A percentile compares a stretch with the other conserved stretches of the same genome.
These are phyloP conservation scores for Temnothorax ravouxi DNA, from an alignment of 2,888 invertebrate genomes.

Conservation along the genomic window DNA sequence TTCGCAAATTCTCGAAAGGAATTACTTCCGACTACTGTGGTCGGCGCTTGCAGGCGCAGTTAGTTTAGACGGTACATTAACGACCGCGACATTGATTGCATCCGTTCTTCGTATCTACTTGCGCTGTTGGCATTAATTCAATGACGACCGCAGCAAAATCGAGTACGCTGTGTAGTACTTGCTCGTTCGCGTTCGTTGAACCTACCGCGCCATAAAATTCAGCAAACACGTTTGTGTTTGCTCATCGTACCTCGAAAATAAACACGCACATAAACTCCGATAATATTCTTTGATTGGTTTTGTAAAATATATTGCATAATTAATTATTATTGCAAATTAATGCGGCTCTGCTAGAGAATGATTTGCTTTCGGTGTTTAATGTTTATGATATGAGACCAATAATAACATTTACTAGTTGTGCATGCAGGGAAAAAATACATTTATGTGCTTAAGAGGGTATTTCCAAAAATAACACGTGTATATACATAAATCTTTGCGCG, in stretches of 20 bases:
- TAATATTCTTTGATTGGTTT: constrained; percentile 47
- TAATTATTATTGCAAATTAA: constrained; percentile 26
- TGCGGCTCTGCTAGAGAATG: not conserved
- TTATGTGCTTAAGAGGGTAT: not conserved
- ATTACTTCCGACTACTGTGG: constrained; percentile 57
- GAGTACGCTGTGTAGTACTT: constrained; percentile 28
- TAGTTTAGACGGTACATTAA: constrained; percentile 53
- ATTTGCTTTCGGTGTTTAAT: not conserved
- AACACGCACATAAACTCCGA: not conserved
- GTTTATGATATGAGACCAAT: not conserved
- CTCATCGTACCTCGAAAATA: constrained; percentile 1
- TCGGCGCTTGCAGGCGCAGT: constrained; percentile 39
- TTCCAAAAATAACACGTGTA: not conserved
- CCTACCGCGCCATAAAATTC: constrained; percentile 38
- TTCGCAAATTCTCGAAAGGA: constrained; percentile 55
- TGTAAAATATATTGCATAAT: constrained; percentile 35
- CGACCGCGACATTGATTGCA: constrained; percentile 52
- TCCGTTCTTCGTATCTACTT: constrained; percentile 59
- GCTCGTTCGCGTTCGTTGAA: constrained; percentile 37
- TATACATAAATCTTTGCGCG: not conserved
- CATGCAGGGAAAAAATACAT: constrained; percentile 2
- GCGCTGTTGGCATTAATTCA: constrained; percentile 54
- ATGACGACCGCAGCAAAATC: constrained; percentile 55
- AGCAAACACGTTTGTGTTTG: constrained; percentile 17
- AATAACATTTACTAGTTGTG: constrained; percentile 18